Percentiles rank a stretch among this genome's conserved stretches.
phyloP scores from a whole-genome alignment of 2,888 invertebrate species.

The Dichetophora obliterata region DNA sequence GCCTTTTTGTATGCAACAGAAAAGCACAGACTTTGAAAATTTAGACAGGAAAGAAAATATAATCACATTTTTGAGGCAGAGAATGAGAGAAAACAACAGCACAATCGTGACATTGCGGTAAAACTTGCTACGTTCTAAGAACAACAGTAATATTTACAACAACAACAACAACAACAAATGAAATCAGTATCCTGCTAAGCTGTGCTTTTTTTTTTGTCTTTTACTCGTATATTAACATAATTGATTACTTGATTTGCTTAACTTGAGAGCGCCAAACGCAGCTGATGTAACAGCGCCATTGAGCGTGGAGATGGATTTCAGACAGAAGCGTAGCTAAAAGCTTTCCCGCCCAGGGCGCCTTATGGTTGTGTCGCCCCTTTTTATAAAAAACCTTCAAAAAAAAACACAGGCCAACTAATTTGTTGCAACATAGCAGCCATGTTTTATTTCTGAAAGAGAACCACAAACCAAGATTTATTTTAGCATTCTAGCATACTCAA shows the following conservation, averaged over 20 bases:
- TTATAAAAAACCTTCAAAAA: no score
- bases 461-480: no score
- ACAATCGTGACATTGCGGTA: not conserved
- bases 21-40: not conserved
- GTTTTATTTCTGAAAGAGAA: no score
- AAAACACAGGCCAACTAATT: no score
- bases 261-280: not conserved
- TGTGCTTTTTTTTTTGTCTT: slow-evolving; percentile 18
- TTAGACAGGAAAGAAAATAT: no score
- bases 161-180: not conserved
- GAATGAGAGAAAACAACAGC: not conserved
- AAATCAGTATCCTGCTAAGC: slow-evolving; percentile 18
- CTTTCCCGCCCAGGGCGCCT: no score
- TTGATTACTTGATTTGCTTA: slow-evolving; percentile 37
- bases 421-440: no score
- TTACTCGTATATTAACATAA: slow-evolving; percentile 29
- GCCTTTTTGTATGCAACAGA: not conserved
- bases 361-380: no score
- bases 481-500: no score
- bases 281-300: not conserved
- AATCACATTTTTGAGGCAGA: not conserved
- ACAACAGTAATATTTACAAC: not conserved
- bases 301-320: no score
- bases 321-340: no score
- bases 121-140: not conserved